These are phyloP conservation scores for Spea multiplicata DNA, from an alignment of 2,113 vertebrate species.

Conservation along the genomic window DNA sequence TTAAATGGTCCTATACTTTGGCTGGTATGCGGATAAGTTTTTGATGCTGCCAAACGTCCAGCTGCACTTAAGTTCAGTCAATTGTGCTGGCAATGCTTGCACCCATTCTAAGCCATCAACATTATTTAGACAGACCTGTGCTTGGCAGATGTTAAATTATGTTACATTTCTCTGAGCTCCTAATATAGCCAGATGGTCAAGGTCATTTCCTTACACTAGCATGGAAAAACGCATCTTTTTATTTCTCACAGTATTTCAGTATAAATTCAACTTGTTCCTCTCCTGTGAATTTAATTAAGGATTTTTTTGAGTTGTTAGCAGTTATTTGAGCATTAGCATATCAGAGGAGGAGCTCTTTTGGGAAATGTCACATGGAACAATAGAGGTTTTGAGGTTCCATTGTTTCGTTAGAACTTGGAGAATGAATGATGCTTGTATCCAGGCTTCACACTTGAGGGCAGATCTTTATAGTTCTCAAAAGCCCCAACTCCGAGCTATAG, in stretches of 20 bases:
- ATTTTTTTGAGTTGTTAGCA: slow-evolving; percentile 55
- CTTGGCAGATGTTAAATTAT: slow-evolving; percentile 3
- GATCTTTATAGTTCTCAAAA: slow-evolving; percentile 63
- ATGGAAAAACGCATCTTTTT: not conserved
- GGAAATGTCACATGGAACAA: slow-evolving; percentile 69
- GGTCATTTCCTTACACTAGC: slow-evolving; percentile 32
- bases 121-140: not conserved
- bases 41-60: no score
- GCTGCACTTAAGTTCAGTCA: no score
- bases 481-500: not conserved
- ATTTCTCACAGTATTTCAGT: slow-evolving; percentile 50
- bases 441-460: slow-evolving; percentile 61
- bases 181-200: slow-evolving; percentile 59
- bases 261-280: slow-evolving; percentile 58
- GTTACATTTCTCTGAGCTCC: not conserved
- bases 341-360: slow-evolving; percentile 68
- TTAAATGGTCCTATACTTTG: no score
- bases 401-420: slow-evolving; percentile 66
- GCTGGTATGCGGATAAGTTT: no score
- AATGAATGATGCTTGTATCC: slow-evolving; percentile 63
- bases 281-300: slow-evolving; percentile 60
- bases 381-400: slow-evolving; percentile 55
- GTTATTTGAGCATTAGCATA: slow-evolving; percentile 69
- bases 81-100: no score
- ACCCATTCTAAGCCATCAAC: not conserved